Evolutionary conservation across 2,113 vertebrate species (phyloP).

Genomic region (Alethe castanea): DNA sequence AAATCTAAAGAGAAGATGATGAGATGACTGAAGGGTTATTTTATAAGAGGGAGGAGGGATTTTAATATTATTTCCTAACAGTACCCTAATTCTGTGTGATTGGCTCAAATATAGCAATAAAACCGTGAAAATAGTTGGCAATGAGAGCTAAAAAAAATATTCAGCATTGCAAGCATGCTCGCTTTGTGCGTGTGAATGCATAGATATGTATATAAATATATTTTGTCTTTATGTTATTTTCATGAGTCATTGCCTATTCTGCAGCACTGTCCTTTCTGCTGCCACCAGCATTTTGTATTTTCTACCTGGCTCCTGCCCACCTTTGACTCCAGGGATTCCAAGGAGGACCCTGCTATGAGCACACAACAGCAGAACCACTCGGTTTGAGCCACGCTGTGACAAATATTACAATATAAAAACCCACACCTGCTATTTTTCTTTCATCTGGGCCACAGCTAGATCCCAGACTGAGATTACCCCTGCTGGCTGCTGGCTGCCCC

Average conservation of each 20-base stretch:
- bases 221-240: background rate
- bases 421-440: background rate
- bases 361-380: rapidly evolving
- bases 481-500: background rate
- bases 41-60: rapidly evolving
- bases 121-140: background rate
- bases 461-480: conserved; percentile 35
- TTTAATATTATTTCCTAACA: background rate
- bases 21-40: background rate
- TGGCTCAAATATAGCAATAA: background rate
- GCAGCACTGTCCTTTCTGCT: background rate
- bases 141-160: background rate
- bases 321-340: background rate
- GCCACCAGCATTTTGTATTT: background rate
- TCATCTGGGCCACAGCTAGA: background rate
- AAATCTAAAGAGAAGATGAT: background rate
- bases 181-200: rapidly evolving
- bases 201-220: background rate
- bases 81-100: background rate
- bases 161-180: background rate
- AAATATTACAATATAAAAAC: background rate
- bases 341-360: rapidly evolving
- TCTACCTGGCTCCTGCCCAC: background rate
- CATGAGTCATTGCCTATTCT: background rate
- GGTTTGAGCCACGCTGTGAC: rapidly evolving